Evolutionary conservation across 2,888 invertebrate genomes (phyloP).

Genomic region (Drosophila robusta): DNA sequence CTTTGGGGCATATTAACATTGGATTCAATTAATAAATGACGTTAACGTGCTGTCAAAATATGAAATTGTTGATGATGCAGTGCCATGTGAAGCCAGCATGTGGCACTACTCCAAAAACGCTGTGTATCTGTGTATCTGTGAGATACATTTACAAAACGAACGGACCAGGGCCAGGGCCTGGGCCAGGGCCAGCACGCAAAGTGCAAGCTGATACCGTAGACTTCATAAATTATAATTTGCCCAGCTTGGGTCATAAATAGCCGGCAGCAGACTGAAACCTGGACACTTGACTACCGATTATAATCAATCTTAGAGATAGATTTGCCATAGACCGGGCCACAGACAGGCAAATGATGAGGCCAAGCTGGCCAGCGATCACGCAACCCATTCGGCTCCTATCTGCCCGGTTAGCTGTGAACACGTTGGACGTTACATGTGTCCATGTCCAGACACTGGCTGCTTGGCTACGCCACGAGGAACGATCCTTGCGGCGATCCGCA

Average conservation of each 20-base stretch:
- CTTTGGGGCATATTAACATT: conserved; percentile 58
- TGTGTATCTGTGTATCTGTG: conserved; percentile 25
- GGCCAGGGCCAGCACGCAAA: conserved; percentile 46
- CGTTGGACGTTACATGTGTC: conserved; percentile 68
- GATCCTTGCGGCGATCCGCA: conserved; percentile 43
- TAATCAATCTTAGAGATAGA: conserved; percentile 82
- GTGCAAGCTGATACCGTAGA: conserved; percentile 65
- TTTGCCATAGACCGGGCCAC: conserved; percentile 48
- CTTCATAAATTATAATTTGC: conserved; percentile 82
- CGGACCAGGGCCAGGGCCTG: not conserved
- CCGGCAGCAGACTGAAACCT: conserved; percentile 61
- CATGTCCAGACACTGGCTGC: conserved; percentile 60
- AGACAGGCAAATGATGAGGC: conserved; percentile 43
- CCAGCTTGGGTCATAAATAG: conserved; percentile 62
- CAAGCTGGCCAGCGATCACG: conserved; percentile 42
- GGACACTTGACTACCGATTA: conserved; percentile 84
- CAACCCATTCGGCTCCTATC: conserved; percentile 27
- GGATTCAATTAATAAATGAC: conserved; percentile 82
- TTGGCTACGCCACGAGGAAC: conserved; percentile 41
- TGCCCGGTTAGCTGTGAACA: conserved; percentile 47
- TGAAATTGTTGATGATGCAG: conserved; percentile 73
- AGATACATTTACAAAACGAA: conserved; percentile 40
- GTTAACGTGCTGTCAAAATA: conserved; percentile 82
- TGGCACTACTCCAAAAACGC: conserved; percentile 29
- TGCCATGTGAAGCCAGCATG: conserved; percentile 66